Conservation (phyloP, 2,113 vertebrate genomes). For the Kryptolebias marmoratus region DNA sequence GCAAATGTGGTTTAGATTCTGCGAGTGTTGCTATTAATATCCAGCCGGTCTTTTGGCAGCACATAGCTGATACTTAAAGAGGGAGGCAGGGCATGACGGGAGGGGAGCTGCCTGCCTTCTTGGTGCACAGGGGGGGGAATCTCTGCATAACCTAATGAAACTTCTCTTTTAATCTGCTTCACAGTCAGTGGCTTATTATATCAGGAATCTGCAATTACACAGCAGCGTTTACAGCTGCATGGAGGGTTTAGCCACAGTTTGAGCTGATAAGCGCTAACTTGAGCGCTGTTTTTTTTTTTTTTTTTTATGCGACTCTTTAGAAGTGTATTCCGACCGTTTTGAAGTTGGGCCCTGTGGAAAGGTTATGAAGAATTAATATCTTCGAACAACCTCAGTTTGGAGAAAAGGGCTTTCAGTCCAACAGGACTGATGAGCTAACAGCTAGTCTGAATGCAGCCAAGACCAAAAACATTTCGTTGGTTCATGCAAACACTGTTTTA, state of each 20-base stretch:
- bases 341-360: no score
- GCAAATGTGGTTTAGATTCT: conserved; percentile 75
- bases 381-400: no score
- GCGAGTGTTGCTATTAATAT: conserved; percentile 77
- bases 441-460: neutral
- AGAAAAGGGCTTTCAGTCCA: no score
- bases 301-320: neutral
- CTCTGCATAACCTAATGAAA: conserved; percentile 47
- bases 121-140: conserved; percentile 45
- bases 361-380: no score
- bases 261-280: conserved; percentile 15
- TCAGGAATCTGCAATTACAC: conserved; percentile 34
- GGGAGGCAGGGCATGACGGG: conserved; percentile 65
- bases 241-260: neutral
- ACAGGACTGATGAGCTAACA: no score
- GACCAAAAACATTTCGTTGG: no score
- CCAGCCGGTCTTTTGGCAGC: conserved; percentile 70
- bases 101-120: conserved; percentile 52
- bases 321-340: neutral
- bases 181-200: conserved; percentile 44
- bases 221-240: conserved; percentile 13
- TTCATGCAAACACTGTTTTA: no score
- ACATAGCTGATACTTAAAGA: conserved; percentile 75
- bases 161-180: conserved; percentile 39
- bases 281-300: conserved; percentile 12